These are phyloP conservation scores for Cordilura impudica DNA, from an alignment of 2,888 invertebrate genomes.

Conservation along the genomic window DNA sequence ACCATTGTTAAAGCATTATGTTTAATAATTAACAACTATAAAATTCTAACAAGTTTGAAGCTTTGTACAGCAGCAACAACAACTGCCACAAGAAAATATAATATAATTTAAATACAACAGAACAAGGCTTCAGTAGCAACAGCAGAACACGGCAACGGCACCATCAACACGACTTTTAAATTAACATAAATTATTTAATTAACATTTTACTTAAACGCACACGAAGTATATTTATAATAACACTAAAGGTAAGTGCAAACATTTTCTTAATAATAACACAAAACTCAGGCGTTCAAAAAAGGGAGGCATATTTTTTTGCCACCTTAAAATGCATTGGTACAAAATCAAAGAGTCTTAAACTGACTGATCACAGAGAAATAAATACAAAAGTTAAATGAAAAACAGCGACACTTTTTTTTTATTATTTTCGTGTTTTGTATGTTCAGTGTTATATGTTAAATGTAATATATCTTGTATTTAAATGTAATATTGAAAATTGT, in stretches of 20 bases:
- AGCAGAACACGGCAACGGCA: neutral
- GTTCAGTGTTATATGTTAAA: too few relatives aligned
- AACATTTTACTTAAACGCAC: neutral
- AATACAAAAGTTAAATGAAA: too few relatives aligned
- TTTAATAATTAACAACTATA: neutral
- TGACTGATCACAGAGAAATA: too few relatives aligned
- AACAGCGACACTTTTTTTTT: too few relatives aligned
- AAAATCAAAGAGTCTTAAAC: too few relatives aligned
- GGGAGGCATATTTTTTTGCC: too few relatives aligned
- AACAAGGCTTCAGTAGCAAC: neutral
- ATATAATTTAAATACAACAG: neutral
- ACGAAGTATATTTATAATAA: neutral
- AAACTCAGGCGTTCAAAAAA: too few relatives aligned
- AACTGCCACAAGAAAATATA: neutral
- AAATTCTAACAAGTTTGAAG: neutral
- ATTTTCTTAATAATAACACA: too few relatives aligned
- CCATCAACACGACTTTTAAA: constrained; percentile 28
- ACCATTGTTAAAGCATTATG: neutral
- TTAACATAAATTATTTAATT: constrained; percentile 48
- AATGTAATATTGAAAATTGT: too few relatives aligned
- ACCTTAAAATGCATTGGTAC: too few relatives aligned
- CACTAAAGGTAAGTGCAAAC: constrained; percentile 50
- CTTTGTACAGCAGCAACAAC: neutral
- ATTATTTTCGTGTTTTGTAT: too few relatives aligned
- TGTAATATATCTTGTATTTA: too few relatives aligned